A percentile compares a stretch with the other conserved stretches of the same genome.
phyloP scores from a whole-genome alignment of 2,888 invertebrate genomes.

The Herminia tarsipennalis region DNA sequence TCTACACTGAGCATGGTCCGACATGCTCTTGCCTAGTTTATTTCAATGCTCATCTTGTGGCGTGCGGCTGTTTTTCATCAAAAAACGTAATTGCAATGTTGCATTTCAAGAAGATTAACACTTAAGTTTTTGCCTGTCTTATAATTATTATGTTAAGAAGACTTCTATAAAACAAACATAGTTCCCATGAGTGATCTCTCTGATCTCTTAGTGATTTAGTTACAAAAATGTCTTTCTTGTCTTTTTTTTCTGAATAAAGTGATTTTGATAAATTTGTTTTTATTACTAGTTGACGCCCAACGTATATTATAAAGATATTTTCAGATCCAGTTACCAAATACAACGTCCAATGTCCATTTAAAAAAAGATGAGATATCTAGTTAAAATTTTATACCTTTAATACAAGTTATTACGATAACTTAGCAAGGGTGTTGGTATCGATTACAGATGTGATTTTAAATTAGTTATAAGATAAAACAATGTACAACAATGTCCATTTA shows the following conservation, averaged over 20 bases:
- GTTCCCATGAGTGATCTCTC: constrained; percentile 1
- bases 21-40: too few relatives aligned
- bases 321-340: background rate
- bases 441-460: too few relatives aligned
- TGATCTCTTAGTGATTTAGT: background rate
- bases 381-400: background rate
- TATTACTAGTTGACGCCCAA: constrained; percentile 3
- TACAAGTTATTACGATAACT: too few relatives aligned
- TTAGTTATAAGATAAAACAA: too few relatives aligned
- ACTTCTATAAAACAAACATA: background rate
- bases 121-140: background rate
- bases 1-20: too few relatives aligned
- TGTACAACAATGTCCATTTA: too few relatives aligned
- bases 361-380: constrained; percentile 2
- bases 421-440: too few relatives aligned
- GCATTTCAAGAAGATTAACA: constrained; percentile 1
- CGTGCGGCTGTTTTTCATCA: constrained; percentile 3
- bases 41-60: constrained; percentile 4
- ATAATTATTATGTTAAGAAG: background rate
- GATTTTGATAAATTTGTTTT: background rate
- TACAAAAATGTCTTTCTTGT: background rate
- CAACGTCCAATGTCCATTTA: constrained; percentile 4
- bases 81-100: constrained; percentile 5
- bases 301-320: constrained; percentile 1
- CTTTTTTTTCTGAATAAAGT: constrained; percentile 2